These are phyloP conservation scores for Sardinella longiceps DNA, from an alignment of 2,797 vertebrate species.

Conservation along the genomic window DNA sequence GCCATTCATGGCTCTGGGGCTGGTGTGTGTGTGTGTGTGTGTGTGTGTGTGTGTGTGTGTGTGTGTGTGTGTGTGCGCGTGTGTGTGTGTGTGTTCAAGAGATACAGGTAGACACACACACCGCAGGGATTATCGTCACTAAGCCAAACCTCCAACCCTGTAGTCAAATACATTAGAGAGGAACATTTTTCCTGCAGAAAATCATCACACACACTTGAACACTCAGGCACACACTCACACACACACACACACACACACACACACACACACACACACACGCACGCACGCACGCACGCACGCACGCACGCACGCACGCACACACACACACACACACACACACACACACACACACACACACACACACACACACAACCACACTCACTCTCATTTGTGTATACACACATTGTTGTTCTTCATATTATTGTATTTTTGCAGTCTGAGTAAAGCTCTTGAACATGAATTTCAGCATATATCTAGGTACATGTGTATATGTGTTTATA, in stretches of 20 bases:
- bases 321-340: constrained; percentile 51
- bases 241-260: neutral
- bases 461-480: neutral
- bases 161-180: constrained; percentile 47
- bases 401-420: neutral
- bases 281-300: constrained; percentile 49
- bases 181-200: constrained; percentile 24
- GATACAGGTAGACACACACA: constrained; percentile 31
- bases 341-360: neutral
- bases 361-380: constrained; percentile 49
- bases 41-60: neutral
- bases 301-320: neutral
- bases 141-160: constrained; percentile 49
- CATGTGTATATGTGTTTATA: neutral
- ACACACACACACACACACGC: constrained; percentile 34
- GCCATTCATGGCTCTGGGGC: constrained; percentile 2
- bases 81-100: constrained; percentile 5
- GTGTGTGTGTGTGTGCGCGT: neutral
- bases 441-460: neutral
- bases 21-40: neutral
- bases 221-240: constrained; percentile 45
- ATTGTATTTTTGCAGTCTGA: neutral
- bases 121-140: constrained; percentile 47
- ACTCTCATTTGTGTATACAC: neutral
- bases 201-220: neutral